phyloP scores from a whole-genome alignment of 2,888 invertebrate genomes.

The Sminthurinus aureus region DNA sequence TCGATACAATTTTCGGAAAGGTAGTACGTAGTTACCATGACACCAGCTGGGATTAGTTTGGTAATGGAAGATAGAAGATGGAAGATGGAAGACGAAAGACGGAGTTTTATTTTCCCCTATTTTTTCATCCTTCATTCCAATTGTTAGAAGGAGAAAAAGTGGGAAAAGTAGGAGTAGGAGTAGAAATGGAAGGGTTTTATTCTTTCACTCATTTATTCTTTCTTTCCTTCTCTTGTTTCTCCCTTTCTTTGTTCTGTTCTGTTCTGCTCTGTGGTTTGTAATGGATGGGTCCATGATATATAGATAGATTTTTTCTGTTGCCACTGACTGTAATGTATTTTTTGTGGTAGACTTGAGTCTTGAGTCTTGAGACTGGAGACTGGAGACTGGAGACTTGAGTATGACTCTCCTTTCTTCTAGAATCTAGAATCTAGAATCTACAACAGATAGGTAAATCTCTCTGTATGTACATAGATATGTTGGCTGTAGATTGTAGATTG shows the following conservation, averaged over 20 bases:
- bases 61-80: background rate
- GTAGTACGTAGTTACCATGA: no score
- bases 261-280: background rate
- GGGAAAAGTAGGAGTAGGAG: slow-evolving; percentile 1
- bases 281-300: background rate
- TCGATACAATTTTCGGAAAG: no score
- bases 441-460: background rate
- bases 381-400: no score
- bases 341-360: no score
- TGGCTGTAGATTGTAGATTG: background rate
- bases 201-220: background rate
- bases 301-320: background rate
- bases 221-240: background rate
- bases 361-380: background rate
- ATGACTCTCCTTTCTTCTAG: no score
- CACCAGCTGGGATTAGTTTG: no score
- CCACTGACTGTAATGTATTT: background rate
- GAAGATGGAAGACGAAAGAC: background rate
- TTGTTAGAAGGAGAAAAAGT: no score
- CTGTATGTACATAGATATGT: background rate
- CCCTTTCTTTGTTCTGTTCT: background rate
- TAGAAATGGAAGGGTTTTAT: no score
- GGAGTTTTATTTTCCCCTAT: no score
- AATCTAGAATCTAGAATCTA: no score
- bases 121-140: no score